These are phyloP conservation scores for Cephalopholis sonnerati DNA, from an alignment of 2,113 vertebrate genomes.

Conservation along the genomic window DNA sequence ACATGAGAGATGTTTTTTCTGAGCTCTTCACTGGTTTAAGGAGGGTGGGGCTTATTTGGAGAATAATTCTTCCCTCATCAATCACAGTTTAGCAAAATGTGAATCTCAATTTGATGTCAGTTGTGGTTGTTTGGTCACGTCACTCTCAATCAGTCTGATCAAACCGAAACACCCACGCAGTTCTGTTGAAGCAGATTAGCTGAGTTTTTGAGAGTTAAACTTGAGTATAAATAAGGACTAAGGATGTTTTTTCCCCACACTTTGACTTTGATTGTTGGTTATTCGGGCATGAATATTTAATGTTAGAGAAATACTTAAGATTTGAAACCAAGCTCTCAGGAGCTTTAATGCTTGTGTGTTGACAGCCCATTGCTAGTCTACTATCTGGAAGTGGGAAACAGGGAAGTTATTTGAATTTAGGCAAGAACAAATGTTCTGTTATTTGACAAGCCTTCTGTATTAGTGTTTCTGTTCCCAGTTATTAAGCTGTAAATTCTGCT, in stretches of 20 bases:
- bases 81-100: too few species aligned
- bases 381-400: too few species aligned
- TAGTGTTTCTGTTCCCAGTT: too few species aligned
- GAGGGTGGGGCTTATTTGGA: too few species aligned
- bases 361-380: too few species aligned
- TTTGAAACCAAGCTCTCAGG: neutral
- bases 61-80: too few species aligned
- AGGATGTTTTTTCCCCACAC: neutral
- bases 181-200: neutral
- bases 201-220: neutral
- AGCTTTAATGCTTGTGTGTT: too few species aligned
- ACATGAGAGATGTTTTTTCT: neutral
- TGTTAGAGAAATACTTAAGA: neutral
- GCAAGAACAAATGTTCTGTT: too few species aligned
- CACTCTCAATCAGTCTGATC: neutral
- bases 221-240: neutral
- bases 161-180: neutral
- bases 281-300: neutral
- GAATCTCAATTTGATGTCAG: neutral
- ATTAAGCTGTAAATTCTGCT: too few species aligned
- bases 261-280: neutral
- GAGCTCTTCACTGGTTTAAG: neutral
- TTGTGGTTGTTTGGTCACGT: neutral
- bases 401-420: too few species aligned
- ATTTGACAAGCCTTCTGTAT: too few species aligned